Percentiles rank a stretch among this genome's conserved stretches.
These are phyloP conservation scores for Carollia perspicillata DNA, from an alignment of 2,113 vertebrate genomes.

Conservation along the genomic window DNA sequence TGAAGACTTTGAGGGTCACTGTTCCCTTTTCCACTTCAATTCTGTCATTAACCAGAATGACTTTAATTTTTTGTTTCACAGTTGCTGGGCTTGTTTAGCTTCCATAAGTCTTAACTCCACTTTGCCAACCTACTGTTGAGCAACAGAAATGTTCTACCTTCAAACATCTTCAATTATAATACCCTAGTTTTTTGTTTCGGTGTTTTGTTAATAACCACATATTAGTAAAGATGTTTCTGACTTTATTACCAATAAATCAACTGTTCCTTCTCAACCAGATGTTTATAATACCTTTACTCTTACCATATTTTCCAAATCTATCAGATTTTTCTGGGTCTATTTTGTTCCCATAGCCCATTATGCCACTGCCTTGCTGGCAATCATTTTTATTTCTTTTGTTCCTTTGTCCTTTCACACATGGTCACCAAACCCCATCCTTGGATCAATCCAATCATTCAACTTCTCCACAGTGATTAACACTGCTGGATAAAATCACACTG, in stretches of 20 bases:
- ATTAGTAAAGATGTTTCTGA: neutral
- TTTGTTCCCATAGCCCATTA: neutral
- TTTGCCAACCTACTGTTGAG: neutral
- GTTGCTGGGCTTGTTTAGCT: neutral
- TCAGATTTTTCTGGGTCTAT: neutral
- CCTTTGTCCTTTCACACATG: neutral
- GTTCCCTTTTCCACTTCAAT: neutral
- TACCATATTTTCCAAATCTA: neutral
- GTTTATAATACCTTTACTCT: neutral
- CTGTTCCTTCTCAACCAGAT: neutral
- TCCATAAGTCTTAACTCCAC: neutral
- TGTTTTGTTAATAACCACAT: neutral
- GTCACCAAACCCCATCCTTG: neutral
- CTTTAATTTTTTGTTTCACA: neutral
- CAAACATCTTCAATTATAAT: neutral
- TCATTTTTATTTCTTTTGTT: neutral
- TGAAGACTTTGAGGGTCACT: constrained; percentile 31
- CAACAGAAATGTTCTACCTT: neutral
- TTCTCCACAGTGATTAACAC: neutral
- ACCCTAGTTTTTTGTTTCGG: neutral
- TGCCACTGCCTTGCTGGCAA: neutral
- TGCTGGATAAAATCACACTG: neutral
- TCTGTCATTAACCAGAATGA: constrained; percentile 15
- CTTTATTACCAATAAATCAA: constrained; percentile 12
- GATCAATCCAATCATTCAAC: neutral